Base-by-base conservation (phyloP, 2,113 vertebrate species). In the Columbina picui region DNA sequence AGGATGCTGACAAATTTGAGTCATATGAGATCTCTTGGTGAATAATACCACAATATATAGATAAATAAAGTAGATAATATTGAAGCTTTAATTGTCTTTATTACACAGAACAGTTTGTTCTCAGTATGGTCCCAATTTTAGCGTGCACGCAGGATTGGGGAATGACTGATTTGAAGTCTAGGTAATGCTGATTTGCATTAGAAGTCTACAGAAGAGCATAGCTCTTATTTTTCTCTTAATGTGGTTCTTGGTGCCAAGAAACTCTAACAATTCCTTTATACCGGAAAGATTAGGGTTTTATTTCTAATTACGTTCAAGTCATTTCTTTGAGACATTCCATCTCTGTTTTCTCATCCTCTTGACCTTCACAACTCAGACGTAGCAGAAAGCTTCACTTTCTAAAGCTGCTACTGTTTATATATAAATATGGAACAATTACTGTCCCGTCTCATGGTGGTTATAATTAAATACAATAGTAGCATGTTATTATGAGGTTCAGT, bases 1-100 rank as follows among this genome's bases (percentile, higher is more conserved):
- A 93, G 87, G 49, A 75, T 96, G 94, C 82, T 79, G 93, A 91
- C 80, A 91, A 56, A 65, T 96, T 73, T n/a, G 71, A 79, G 82
- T 88, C 70, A 81, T 64, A 39, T 30, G 91, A 74, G 82, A 60
- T 82, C 53, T 69, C 67, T 74, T 67, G 57, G 50, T 88, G 90
- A 87, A 79, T 76, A 81, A 65, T 56, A n/a, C 7, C 65, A 7
- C 23, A 65, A 3, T 43, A 32, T 52, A 7, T 57, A 78, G n/a
- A n/a, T n/a, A n/a, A n/a, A n/a, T 84, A 16, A 64, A 82, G 71
- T 7, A 34, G 27, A 34, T 71, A 5, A 67, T 68, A 77, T 68
- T 81, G 26, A 50, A 50, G 27, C 32, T 69, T 91, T 76, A 8
- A 6, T 57, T 45, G 74, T 75, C 30, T 65, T 88, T 9, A 7